These are phyloP conservation scores for Cephus spinipes DNA, from an alignment of 2,888 invertebrate species.

Conservation along the genomic window DNA sequence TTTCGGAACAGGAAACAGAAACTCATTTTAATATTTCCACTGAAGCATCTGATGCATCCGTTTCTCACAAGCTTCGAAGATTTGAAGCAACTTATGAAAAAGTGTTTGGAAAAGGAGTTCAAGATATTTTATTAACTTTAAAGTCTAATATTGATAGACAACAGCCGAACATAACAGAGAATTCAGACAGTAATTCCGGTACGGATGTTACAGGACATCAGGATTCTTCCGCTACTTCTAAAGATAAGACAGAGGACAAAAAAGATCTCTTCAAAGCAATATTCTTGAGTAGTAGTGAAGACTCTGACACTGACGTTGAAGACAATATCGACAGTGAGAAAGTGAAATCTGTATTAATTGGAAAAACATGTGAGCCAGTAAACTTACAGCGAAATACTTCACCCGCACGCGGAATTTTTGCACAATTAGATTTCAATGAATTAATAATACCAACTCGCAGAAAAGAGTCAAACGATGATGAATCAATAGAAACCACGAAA, in stretches of 20 bases:
- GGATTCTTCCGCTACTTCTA: constrained; percentile 4
- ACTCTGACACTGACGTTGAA: constrained; percentile 69
- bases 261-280: constrained; percentile 90
- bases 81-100: constrained; percentile 55
- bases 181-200: not conserved
- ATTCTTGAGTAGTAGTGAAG: constrained; percentile 84
- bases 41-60: not conserved
- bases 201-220: not conserved
- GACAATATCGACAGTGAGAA: constrained; percentile 50
- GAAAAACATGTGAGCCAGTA: constrained; percentile 65
- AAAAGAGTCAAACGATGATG: not conserved
- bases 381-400: constrained; percentile 76
- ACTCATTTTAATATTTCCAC: constrained; percentile 19
- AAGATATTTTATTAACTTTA: not conserved
- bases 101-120: constrained; percentile 41
- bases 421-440: constrained; percentile 74
- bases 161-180: not conserved
- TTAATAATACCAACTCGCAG: constrained; percentile 51
- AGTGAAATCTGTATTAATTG: constrained; percentile 54
- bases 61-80: constrained; percentile 42
- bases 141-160: not conserved
- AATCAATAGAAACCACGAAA: not conserved
- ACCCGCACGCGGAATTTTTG: constrained; percentile 80
- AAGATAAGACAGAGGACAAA: constrained; percentile 68
- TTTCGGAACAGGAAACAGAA: constrained; percentile 16